Percentiles rank a stretch among this genome's conserved stretches.
Evolutionary conservation across 2,797 vertebrate species (phyloP).

Genomic region (Siniperca obscura): DNA sequence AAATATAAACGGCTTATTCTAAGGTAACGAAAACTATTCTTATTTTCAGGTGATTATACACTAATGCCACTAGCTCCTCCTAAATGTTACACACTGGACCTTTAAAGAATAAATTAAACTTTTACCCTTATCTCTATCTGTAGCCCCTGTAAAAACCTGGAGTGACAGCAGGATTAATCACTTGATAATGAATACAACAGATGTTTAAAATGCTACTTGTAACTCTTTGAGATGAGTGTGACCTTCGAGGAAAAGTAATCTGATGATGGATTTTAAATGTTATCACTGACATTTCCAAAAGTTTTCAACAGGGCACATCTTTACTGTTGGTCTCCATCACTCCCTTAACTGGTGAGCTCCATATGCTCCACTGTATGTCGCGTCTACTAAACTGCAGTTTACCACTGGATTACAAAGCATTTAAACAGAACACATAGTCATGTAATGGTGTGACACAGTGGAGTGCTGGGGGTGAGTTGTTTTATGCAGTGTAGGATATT

Average conservation of each 20-base stretch:
- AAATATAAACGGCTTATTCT: too few species aligned
- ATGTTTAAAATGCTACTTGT: conserved; percentile 5
- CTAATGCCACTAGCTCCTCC: too few species aligned
- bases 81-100: too few species aligned
- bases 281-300: neutral
- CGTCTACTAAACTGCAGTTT: neutral
- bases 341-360: too few species aligned
- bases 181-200: neutral
- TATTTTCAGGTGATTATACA: too few species aligned
- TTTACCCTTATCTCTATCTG: neutral
- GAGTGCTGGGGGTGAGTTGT: neutral
- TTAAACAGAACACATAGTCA: neutral
- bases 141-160: neutral
- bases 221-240: neutral
- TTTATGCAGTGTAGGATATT: neutral
- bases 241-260: neutral
- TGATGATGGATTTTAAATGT: neutral
- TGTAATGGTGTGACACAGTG: neutral
- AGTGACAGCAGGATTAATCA: neutral
- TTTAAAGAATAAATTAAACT: neutral
- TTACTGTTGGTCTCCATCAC: neutral
- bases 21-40: too few species aligned
- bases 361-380: neutral
- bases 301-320: neutral
- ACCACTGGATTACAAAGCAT: neutral